These are phyloP conservation scores for Campoplex nolae DNA, from an alignment of 2,888 invertebrate genomes.

Conservation along the genomic window DNA sequence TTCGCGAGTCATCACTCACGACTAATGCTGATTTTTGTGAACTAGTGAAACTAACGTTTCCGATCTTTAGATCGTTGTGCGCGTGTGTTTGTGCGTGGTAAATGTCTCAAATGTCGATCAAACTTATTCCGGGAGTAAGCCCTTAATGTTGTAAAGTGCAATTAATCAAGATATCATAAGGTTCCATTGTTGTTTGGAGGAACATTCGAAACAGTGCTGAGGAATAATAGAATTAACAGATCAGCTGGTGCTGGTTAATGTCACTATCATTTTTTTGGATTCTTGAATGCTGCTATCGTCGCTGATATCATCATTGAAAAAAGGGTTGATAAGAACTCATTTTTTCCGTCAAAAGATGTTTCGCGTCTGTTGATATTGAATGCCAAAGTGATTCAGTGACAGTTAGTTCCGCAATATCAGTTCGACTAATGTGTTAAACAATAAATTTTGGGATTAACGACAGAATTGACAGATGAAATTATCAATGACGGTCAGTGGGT, in stretches of 20 bases:
- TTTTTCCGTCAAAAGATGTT: neutral
- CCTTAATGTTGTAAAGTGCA: conserved; percentile 28
- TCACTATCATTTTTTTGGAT: neutral
- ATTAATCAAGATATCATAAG: conserved; percentile 25
- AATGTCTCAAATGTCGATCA: neutral
- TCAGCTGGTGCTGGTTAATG: conserved; percentile 10
- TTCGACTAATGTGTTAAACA: neutral
- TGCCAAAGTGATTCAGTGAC: conserved; percentile 34
- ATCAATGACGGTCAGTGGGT: conserved; percentile 7
- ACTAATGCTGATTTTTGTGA: conserved; percentile 43
- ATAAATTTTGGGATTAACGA: neutral
- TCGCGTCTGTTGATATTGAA: neutral
- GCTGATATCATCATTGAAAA: neutral
- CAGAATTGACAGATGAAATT: neutral
- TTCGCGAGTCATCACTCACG: conserved; percentile 63
- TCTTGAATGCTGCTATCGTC: conserved; percentile 42
- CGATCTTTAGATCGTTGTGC: neutral
- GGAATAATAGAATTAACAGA: conserved; percentile 10
- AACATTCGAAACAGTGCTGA: conserved; percentile 42
- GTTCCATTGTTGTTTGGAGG: neutral
- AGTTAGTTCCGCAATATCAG: neutral
- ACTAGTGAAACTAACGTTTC: neutral
- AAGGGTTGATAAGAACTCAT: neutral
- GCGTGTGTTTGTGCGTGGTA: conserved; percentile 34
- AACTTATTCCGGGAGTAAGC: neutral